Evolutionary conservation across 92 coral and sea anemone species (phyloP).

Genomic region (Umimayanthus kanabou): DNA sequence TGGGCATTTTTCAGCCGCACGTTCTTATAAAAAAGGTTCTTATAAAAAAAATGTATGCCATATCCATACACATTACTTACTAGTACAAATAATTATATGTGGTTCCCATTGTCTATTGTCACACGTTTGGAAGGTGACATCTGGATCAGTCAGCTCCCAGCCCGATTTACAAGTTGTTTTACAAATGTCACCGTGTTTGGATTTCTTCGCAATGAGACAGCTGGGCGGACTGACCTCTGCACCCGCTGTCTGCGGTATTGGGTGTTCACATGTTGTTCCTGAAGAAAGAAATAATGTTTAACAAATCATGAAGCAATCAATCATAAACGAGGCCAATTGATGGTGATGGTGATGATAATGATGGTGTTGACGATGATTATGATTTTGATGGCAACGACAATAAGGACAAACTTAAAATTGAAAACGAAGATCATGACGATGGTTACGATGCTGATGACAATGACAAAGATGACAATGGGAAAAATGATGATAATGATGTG

Average conservation of each 20-base stretch:
- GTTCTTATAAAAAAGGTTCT: too few species aligned
- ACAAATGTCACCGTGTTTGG: slow-evolving; percentile 26
- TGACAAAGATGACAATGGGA: neutral
- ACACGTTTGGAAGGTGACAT: slow-evolving; percentile 5
- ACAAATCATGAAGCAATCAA: neutral
- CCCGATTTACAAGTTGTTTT: slow-evolving; percentile 23
- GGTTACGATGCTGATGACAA: too few species aligned
- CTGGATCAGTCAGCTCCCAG: neutral
- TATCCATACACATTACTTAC: neutral
- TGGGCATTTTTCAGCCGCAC: too few species aligned
- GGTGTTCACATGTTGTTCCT: neutral
- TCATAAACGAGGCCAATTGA: neutral
- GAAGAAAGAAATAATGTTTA: neutral
- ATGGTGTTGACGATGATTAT: neutral
- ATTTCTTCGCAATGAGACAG: neutral
- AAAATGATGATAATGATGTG: neutral
- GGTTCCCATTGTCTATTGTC: neutral
- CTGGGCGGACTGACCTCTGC: neutral
- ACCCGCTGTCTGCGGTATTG: neutral
- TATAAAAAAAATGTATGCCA: too few species aligned
- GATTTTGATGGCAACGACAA: neutral
- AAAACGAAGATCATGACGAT: too few species aligned
- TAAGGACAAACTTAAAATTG: neutral
- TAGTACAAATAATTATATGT: neutral
- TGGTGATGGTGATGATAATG: neutral